Percentiles rank a stretch among this genome's conserved stretches.
Conservation (phyloP, 2,113 vertebrate species). For the Haemorhous mexicanus region DNA sequence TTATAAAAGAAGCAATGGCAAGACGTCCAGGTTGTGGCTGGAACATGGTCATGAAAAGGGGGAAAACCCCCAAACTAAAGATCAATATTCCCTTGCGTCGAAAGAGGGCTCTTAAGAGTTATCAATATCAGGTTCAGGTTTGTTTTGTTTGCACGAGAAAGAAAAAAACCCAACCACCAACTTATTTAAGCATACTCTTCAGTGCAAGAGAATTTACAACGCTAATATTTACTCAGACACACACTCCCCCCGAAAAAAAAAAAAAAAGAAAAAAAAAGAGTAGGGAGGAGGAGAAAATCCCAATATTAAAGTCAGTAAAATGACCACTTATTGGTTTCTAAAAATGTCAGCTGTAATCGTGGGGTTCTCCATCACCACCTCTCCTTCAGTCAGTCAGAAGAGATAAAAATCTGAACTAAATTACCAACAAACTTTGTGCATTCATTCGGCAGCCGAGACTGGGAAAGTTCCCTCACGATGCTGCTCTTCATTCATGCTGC, state of each 20-base stretch:
- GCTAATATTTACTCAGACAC: neutral
- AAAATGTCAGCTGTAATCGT: neutral
- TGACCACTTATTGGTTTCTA: neutral
- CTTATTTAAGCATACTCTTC: neutral
- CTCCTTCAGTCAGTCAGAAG: neutral
- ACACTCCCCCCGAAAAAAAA: neutral
- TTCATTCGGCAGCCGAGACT: neutral
- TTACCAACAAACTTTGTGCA: constrained; percentile 48
- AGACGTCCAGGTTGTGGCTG: neutral
- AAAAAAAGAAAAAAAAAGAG: neutral
- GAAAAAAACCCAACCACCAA: neutral
- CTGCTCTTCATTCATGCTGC: neutral
- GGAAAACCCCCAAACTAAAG: neutral
- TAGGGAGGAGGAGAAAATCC: neutral
- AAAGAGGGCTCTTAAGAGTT: constrained; percentile 44
- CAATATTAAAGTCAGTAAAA: neutral
- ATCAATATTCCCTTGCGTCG: neutral
- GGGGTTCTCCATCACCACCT: neutral
- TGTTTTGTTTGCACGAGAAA: neutral
- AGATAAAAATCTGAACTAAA: constrained; percentile 44
- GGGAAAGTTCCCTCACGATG: constrained; percentile 24
- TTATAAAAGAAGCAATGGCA: neutral
- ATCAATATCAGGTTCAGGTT: neutral
- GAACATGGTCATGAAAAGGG: neutral
- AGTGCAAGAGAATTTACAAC: neutral